These are phyloP conservation scores for Zygogramma bicolorata DNA, from an alignment of 2,888 invertebrate genomes.

Conservation along the genomic window DNA sequence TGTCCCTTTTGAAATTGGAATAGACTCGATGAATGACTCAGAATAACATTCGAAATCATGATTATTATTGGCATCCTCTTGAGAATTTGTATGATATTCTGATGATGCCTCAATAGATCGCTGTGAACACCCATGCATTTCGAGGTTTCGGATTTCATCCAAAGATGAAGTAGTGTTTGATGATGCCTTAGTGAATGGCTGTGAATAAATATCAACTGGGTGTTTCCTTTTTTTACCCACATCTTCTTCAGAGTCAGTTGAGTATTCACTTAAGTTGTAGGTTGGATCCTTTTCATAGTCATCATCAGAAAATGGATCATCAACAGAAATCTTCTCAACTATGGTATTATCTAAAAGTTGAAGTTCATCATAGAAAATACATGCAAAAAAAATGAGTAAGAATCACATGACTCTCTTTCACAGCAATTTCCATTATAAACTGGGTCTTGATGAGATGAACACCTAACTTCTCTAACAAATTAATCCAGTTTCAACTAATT, in stretches of 20 bases:
- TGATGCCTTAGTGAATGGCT: background rate
- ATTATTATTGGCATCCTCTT: background rate
- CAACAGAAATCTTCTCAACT: background rate
- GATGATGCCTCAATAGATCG: conserved; percentile 8
- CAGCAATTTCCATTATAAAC: background rate
- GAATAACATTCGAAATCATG: conserved; percentile 8
- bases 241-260: background rate
- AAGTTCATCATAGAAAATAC: background rate
- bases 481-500: too few species aligned
- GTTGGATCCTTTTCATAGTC: conserved; percentile 10
- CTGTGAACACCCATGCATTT: background rate
- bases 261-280: background rate
- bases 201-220: background rate
- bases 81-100: conserved; percentile 3
- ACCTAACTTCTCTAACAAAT: too few species aligned
- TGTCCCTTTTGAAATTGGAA: background rate
- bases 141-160: background rate
- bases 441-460: background rate
- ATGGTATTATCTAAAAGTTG: background rate
- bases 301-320: conserved; percentile 14
- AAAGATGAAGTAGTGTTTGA: background rate
- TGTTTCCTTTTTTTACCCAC: background rate
- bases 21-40: background rate
- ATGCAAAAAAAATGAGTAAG: background rate
- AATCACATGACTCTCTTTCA: background rate